Conservation (phyloP, 1,140 invertebrate genomes). For the Globodera ellingtonae region DNA sequence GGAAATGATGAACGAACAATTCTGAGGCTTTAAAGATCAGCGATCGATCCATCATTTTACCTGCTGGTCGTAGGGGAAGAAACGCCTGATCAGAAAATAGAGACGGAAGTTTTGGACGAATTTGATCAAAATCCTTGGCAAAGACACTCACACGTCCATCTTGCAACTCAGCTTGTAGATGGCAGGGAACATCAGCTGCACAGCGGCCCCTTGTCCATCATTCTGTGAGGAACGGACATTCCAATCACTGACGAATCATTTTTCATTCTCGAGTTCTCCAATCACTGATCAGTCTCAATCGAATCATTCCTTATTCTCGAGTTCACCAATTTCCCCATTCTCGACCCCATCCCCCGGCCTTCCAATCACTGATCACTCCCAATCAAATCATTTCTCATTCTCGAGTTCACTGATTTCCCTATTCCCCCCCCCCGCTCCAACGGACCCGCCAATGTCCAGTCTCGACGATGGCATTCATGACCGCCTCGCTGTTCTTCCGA, state of each 20-base stretch:
- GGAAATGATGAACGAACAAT: slow-evolving; percentile 64
- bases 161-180: slow-evolving; percentile 61
- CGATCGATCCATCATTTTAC: not conserved
- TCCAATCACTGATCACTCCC: too few relatives aligned
- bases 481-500: slow-evolving; percentile 59
- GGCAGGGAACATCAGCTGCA: slow-evolving; percentile 65
- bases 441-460: slow-evolving; percentile 61
- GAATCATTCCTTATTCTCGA: not conserved
- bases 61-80: slow-evolving; percentile 57
- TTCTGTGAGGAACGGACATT: slow-evolving; percentile 32
- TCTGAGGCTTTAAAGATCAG: slow-evolving; percentile 34
- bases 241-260: not conserved
- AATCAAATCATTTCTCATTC: too few relatives aligned
- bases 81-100: slow-evolving; percentile 29
- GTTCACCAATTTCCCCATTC: too few relatives aligned
- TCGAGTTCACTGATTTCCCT: too few relatives aligned
- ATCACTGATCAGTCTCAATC: too few relatives aligned
- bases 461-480: slow-evolving; percentile 64
- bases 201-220: slow-evolving; percentile 43
- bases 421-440: not conserved
- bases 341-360: too few relatives aligned
- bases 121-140: too few relatives aligned
- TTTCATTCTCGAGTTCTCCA: too few relatives aligned
- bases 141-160: slow-evolving; percentile 58
- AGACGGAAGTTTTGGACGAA: too few relatives aligned